Evolutionary conservation across 2,113 vertebrate genomes (phyloP), one percentile per base, ranked within the genome.

Genomic region (Pseudolaguvia tuberculata): DNA sequence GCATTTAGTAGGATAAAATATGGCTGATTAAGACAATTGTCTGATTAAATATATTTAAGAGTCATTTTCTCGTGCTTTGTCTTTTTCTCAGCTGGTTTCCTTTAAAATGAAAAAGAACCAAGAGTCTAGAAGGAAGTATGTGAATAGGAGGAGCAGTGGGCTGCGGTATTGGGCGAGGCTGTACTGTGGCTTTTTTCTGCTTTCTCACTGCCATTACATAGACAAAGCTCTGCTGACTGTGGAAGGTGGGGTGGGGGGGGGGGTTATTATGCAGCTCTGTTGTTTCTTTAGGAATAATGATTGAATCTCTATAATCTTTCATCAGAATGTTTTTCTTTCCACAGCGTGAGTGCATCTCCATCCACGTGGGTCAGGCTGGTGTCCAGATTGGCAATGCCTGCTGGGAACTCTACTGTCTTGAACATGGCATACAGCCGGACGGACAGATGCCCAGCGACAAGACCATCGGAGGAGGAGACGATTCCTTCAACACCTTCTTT

Each of bases 391-490:
- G 63, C 45, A 67, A 67, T 67, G 63, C 87, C 56, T 90, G 89
- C 82, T 89, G 88, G 89, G 88, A 88, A 81, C 87, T 90, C 21
- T 89, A 89, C 77, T 89, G 89, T 79, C 82, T 89, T 78, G 88
- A 89, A 29, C 87, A 88, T 39, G 39, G 39, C 39, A 42, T 89
- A 66, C 88, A 90, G 86, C 88, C 88, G 2, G 88, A 90, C 6
- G 88, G 88, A 20, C 87, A 88, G 81, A 90, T 90, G 89, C 89
- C 89, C 71, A 89, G 88, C 1, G 89, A 90, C 78, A 90, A 90
- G 51, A 78, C 87, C 71, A 88, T 90, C 8, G 88, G 89, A 0
- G 88, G 88, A 12, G 87, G 88, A 62, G 89, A 89, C 5, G 88
- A 89, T 56, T 89, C 88, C 15, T 90, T 85, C 74, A 89, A 89